Evolutionary conservation across 2,888 invertebrate genomes (phyloP).

Genomic region (Caenorhabditis sp.): DNA sequence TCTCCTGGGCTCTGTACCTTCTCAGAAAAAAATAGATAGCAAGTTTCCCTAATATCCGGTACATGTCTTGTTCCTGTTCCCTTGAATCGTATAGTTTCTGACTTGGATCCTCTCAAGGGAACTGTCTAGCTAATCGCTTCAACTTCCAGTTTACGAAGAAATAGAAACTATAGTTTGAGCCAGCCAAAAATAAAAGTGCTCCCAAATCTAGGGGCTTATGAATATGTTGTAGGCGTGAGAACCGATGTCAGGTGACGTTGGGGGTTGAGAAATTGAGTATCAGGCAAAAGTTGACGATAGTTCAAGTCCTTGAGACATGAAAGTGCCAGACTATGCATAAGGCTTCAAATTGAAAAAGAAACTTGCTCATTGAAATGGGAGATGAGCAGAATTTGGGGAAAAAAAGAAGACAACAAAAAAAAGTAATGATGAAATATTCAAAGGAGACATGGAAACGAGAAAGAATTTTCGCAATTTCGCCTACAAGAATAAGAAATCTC

Average conservation of each 20-base stretch:
- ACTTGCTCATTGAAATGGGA: neutral
- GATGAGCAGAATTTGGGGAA: neutral
- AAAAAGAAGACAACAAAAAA: neutral
- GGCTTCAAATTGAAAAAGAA: conserved; percentile 1
- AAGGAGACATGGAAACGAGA: neutral
- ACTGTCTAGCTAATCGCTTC: too few relatives aligned
- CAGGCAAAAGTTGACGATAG: too few relatives aligned
- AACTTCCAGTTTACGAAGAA: neutral
- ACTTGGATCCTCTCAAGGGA: too few relatives aligned
- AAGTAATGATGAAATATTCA: neutral
- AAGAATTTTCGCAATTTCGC: neutral
- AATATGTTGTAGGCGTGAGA: conserved; percentile 16
- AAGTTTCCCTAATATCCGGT: conserved; percentile 7
- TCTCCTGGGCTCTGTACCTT: neutral
- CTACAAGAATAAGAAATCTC: neutral
- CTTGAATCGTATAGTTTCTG: conserved; percentile 8
- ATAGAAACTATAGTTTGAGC: too few relatives aligned
- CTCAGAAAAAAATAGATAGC: neutral
- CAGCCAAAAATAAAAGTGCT: neutral
- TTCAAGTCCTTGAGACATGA: too few relatives aligned
- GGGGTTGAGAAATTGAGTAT: too few relatives aligned
- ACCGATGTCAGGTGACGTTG: too few relatives aligned
- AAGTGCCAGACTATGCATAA: too few relatives aligned
- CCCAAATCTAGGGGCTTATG: too few relatives aligned
- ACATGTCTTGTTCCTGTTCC: neutral